These are phyloP conservation scores for Pachypanchax playfairii DNA, from an alignment of 2,113 vertebrate genomes.

Conservation along the genomic window DNA sequence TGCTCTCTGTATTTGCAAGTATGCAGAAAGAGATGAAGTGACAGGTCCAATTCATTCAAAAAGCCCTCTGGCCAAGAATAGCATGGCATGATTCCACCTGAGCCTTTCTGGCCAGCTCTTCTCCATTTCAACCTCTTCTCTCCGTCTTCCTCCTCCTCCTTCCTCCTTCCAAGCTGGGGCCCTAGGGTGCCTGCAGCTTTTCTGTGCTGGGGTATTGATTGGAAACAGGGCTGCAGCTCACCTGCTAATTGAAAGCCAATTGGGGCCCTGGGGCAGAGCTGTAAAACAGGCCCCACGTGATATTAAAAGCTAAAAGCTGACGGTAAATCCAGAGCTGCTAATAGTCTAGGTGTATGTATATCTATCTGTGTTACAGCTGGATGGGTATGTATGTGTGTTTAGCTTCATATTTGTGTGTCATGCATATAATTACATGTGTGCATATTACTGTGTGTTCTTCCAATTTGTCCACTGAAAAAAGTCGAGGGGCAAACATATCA, in stretches of 20 bases:
- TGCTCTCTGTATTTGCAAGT: slow-evolving; percentile 8
- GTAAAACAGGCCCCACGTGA: slow-evolving; percentile 76
- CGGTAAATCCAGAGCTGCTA: slow-evolving; percentile 74
- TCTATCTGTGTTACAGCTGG: slow-evolving; percentile 64
- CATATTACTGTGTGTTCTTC: background rate
- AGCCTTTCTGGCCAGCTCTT: slow-evolving; percentile 45
- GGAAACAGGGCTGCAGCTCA: slow-evolving; percentile 76
- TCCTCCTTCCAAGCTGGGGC: slow-evolving; percentile 55
- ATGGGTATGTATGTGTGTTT: slow-evolving; percentile 22
- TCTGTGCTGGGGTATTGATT: slow-evolving; percentile 77
- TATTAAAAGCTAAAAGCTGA: slow-evolving; percentile 78
- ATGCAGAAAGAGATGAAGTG: slow-evolving; percentile 38
- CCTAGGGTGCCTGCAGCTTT: slow-evolving; percentile 63
- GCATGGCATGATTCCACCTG: slow-evolving; percentile 56
- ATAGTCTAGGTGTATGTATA: slow-evolving; percentile 67
- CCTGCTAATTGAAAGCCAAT: slow-evolving; percentile 84
- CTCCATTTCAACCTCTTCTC: slow-evolving; percentile 12
- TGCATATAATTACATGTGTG: background rate
- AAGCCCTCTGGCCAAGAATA: slow-evolving; percentile 44
- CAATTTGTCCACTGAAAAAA: background rate
- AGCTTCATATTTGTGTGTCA: slow-evolving; percentile 6
- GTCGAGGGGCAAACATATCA: no score
- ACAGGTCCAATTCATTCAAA: slow-evolving; percentile 54
- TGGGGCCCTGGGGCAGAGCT: slow-evolving; percentile 75
- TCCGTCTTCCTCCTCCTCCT: slow-evolving; percentile 11